Conservation (phyloP, 2,113 vertebrate genomes). For the Ammodramus savannarum region DNA sequence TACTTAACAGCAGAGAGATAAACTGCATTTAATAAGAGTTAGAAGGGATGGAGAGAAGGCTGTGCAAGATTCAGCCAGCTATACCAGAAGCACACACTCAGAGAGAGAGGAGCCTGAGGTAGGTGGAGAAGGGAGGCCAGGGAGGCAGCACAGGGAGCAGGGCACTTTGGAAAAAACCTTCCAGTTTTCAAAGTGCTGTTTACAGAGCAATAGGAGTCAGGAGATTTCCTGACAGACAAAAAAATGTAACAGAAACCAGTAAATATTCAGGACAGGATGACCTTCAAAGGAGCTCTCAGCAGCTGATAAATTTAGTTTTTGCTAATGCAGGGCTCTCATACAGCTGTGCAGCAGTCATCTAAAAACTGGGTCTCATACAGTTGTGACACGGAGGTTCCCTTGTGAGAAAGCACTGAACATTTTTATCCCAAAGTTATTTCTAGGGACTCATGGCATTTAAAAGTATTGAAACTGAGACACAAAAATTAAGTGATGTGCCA, state of each 20-base stretch:
- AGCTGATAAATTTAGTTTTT: conserved; percentile 13
- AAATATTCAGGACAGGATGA: conserved; percentile 19
- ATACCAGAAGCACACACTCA: neutral
- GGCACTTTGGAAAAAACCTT: neutral
- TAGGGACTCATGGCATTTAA: neutral
- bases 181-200: neutral
- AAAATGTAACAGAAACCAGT: neutral
- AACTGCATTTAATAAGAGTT: conserved; percentile 61
- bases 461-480: neutral
- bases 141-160: neutral
- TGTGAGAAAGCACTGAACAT: neutral
- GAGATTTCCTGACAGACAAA: neutral
- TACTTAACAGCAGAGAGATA: conserved; percentile 57
- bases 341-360: neutral
- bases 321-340: neutral
- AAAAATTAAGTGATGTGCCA: neutral
- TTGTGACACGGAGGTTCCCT: neutral
- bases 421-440: neutral
- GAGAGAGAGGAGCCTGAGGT: neutral
- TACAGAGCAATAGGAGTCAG: neutral
- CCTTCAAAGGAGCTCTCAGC: neutral
- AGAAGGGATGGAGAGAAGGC: neutral
- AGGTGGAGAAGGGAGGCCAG: neutral
- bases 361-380: neutral
- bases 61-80: neutral